Base-by-base conservation (phyloP, 2,113 vertebrate species). In the Planiliza haematocheilus region DNA sequence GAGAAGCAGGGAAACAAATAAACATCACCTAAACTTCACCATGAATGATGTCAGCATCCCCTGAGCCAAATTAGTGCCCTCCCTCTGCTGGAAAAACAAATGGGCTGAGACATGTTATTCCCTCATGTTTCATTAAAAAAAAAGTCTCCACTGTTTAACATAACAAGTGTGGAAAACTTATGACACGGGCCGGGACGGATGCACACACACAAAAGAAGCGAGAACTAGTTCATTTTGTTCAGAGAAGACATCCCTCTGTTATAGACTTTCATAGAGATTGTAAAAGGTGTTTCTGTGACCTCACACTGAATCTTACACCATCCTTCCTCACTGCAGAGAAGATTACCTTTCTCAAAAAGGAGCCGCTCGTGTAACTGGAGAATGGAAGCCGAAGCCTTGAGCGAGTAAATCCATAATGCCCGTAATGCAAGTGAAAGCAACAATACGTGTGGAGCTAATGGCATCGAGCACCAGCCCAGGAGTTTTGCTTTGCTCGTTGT, bases 101-200 rank as follows among this genome's bases (percentile, higher is more conserved):
- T 36, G 34, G 42, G 4, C 34, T 42, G 71, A 30, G 16, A 20
- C 57, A 39, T 2, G 0, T 46, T 46, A 34, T 14, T 67, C 78
- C 41, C 65, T 58, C 16, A 78, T 18, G 71, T 60, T 50, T 62
- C 17, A 74, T 68, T 57, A 52, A 66, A 81, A 38, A 49, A 30
- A 30, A 30, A 30, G 24, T 38, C 10, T 9, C 4, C 0, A 21
- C 60, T 61, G 48, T 50, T 81, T 49, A 48, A 43, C 1, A 1
- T 24, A 21, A n/a, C n/a, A n/a, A n/a, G n/a, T 24, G 39, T 1
- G 0, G 30, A 70, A 14, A 41, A 21, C 49, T 46, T 16, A 46
- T 59, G 34, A 13, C 13, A 60, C 7, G 0, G 12, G 38, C 10
- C 0, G 6, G 7, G 18, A 24, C 6, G 24, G 52, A 45, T 36